Percentiles rank a stretch among this genome's conserved stretches.
Conservation (phyloP, 2,113 vertebrate genomes). For the Onychorhynchus coronatus region DNA sequence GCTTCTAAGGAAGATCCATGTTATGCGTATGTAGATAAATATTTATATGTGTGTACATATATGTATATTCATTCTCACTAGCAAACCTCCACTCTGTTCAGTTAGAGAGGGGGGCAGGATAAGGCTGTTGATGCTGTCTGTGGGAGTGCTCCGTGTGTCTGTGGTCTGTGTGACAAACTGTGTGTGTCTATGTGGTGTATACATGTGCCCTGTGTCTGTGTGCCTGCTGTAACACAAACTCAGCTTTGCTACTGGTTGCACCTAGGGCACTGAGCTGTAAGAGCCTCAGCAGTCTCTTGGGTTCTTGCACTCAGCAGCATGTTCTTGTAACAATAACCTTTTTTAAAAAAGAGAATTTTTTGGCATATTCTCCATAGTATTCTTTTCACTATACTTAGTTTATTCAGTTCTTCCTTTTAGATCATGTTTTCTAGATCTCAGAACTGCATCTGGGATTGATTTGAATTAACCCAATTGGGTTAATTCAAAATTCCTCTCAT, state of each 20-base stretch:
- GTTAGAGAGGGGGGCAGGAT: background rate
- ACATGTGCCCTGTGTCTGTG: fast-evolving
- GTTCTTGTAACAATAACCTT: background rate
- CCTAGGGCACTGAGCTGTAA: background rate
- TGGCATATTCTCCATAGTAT: background rate
- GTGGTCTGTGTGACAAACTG: background rate
- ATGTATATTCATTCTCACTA: background rate
- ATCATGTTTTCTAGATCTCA: background rate
- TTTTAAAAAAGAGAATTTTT: background rate
- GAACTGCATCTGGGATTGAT: background rate
- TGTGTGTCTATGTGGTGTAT: no score
- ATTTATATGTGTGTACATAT: no score
- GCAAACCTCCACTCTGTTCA: background rate
- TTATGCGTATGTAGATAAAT: background rate
- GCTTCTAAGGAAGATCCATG: background rate
- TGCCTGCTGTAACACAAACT: background rate
- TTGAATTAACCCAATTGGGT: no score
- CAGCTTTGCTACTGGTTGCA: background rate
- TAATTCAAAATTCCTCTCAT: background rate
- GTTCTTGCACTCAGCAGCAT: background rate
- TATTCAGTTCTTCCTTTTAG: background rate
- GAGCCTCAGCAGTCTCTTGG: background rate
- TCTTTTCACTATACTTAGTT: background rate
- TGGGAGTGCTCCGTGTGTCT: background rate
- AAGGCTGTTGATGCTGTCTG: background rate